Base-by-base conservation (phyloP, 2,888 invertebrate species). In the Lithosia quadra region DNA sequence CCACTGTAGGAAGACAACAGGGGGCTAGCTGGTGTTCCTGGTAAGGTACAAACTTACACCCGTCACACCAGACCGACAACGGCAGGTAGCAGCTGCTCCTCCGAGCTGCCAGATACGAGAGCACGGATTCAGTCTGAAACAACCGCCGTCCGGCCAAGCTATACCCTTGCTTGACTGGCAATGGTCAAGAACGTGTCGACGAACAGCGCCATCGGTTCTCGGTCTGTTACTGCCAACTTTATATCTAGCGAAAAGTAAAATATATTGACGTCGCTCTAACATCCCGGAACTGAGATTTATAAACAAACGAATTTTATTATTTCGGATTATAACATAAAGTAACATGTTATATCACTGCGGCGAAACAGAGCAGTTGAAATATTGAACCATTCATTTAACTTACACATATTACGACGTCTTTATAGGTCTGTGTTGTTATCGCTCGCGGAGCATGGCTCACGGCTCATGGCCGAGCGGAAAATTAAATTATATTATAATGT, bases 391-490 rank as follows among this genome's bases (percentile, higher is more conserved):
- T 63, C 55, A 63, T 63, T 55, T 63, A 36, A 63, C 63, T 63
- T 57, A 18, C 7, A 68, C 53, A 68, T 68, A 53, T 58, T 24
- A 49, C 63, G 63, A 62, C 58, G 63, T 63, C 53, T 49, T 63
- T 67, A 67, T 63, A 58, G 63, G 22, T 43, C 9, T 49, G 18
- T 11, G 49, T 33, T 43, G n/a, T n/a, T 43, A 49, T 57, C n/a
- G 58, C n/a, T 22, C 56, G 13, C 15, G 4, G n/a, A n/a, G n/a
- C n/a, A n/a, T n/a, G 1, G 8, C 9, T n/a, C 53, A 8, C 1
- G 49, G 49, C 49, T 66, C 60, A 53, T 15, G 56, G 43, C 33
- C 55, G 28, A n/a, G 4, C 21, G 33, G 43, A n/a, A 62, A 28
- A 67, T 67, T 62, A 67, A 24, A 61, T 28, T 55, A 1, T 22